Base-by-base conservation (phyloP, 2,797 vertebrate genomes). In the Bufotes viridis region DNA sequence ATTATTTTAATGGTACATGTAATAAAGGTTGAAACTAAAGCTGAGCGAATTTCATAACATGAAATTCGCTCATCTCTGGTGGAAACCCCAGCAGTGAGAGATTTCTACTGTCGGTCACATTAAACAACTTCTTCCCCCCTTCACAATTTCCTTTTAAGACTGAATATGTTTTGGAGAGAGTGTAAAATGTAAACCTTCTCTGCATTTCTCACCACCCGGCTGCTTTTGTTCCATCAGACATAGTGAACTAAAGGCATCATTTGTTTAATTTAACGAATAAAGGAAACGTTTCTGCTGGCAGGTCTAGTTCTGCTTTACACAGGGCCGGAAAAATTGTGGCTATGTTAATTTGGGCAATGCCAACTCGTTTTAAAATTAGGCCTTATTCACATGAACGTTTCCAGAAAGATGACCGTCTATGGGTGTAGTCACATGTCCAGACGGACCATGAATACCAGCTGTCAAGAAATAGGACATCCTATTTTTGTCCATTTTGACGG, bases 131-230 rank as follows among this genome's bases (percentile, higher is more conserved):
- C 67, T 53, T 14, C 14, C 53, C 24, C 60, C 72, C 42, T 60
- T 82, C 63, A 34, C 51, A 22, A 60, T 24, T 8, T 89, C 57
- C 78, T 69, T 60, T 86, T 86, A 72, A 61, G 49, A 53, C 15
- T 78, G 69, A 81, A 67, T 74, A 86, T 87, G 18, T 63, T 79
- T 89, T 87, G 72, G 14, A 83, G 26, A 1, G 0, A 57, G 24
- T 74, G 18, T 76, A 67, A 53, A 67, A 82, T 74, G 74, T 83
- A 89, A 89, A 87, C 80, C 42, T 72, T 86, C 88, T 89, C 72
- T 29, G 72, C 80, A 86, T 87, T 87, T 86, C 88, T 86, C 60
- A 86, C 79, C 80, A 63, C 72, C 88, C 88, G 61, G 72, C 63
- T 86, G 84, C 72, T 79, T 82, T 63, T 78, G 34, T 89, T 83